Conservation (phyloP, 2,888 invertebrate genomes). For the Rosalia funebris region DNA sequence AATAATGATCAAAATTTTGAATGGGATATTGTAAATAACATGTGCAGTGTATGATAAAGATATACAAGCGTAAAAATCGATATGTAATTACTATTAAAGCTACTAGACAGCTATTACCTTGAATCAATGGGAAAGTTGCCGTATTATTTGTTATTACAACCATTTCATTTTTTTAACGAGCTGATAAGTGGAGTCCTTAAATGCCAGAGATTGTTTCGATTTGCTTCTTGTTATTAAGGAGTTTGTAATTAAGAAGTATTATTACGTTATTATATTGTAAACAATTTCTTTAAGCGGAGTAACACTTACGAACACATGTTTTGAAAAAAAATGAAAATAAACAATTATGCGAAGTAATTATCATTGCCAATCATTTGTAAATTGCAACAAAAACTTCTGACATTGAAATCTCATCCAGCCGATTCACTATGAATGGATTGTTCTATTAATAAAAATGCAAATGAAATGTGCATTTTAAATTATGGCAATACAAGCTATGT, state of each 20-base stretch:
- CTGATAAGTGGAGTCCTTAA: not conserved
- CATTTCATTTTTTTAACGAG: not conserved
- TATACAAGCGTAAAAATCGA: too few species aligned
- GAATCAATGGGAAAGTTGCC: not conserved
- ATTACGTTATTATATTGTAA: slow-evolving; percentile 2
- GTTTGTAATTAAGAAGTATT: not conserved
- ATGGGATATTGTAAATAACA: too few species aligned
- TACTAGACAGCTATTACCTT: not conserved
- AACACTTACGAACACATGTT: not conserved
- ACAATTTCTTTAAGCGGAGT: slow-evolving; percentile 5
- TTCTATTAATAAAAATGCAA: slow-evolving; percentile 19
- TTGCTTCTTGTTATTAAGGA: slow-evolving; percentile 1
- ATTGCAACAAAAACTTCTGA: slow-evolving; percentile 17
- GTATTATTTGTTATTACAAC: too few species aligned
- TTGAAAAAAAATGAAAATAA: slow-evolving; percentile 8
- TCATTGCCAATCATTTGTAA: slow-evolving; percentile 17
- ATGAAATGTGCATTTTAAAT: slow-evolving; percentile 19
- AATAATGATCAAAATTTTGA: too few species aligned
- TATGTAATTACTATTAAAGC: not conserved
- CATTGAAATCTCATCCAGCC: slow-evolving; percentile 21
- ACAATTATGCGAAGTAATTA: slow-evolving; percentile 18
- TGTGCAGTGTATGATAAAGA: too few species aligned
- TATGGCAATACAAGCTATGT: not conserved
- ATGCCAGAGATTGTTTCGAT: not conserved
- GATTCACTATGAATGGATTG: slow-evolving; percentile 10